Base-by-base conservation (phyloP, 2,888 invertebrate genomes). In the Drosophila meridiana region DNA sequence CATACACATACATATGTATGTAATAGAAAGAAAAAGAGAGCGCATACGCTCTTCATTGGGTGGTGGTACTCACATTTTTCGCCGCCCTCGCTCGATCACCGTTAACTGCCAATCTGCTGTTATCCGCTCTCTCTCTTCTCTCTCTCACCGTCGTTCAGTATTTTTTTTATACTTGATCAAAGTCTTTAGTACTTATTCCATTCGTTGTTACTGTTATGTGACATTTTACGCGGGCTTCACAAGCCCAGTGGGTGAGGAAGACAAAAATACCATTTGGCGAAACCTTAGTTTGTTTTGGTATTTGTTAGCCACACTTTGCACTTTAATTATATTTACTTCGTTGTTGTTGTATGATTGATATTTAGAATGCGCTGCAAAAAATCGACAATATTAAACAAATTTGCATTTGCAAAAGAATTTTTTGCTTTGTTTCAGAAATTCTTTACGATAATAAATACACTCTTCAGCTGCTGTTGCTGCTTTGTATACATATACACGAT, bases 1-100 rank as follows among this genome's bases (percentile, higher is more conserved):
- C 32, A 52, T n/a, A 72, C 50, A 48, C n/a, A 52, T 11, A 52
- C 34, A 63, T 34, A 38, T 26, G 26, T 52, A 11, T 52, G 34
- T 20, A 32, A 52, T 13, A 42, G 38, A 20, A 34, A 30, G 4
- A 34, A 38, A 20, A 50, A 56, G 59, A 76, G 76, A 64, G 63
- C 50, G 32, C 20, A 32, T 26, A 32, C 32, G 40, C 60, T 60
- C 50, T 32, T 14, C 14, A 28, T 36, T 45, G 34, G 34, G 34
- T 45, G 71, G 60, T 76, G 69, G 62, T 87, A 83, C 83, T 83
- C 73, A 83, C 83, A 87, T 87, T 82, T 85, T 43, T 72, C 71
- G 66, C 74, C 77, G 74, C 84, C 70, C 70, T 78, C 69, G 69
- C 58, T 28, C 55, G 72, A 71, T 71, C 74, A 8, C 45, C 67